These are phyloP conservation scores for Drosophila rubida DNA, from an alignment of 2,888 invertebrate genomes.

Conservation along the genomic window DNA sequence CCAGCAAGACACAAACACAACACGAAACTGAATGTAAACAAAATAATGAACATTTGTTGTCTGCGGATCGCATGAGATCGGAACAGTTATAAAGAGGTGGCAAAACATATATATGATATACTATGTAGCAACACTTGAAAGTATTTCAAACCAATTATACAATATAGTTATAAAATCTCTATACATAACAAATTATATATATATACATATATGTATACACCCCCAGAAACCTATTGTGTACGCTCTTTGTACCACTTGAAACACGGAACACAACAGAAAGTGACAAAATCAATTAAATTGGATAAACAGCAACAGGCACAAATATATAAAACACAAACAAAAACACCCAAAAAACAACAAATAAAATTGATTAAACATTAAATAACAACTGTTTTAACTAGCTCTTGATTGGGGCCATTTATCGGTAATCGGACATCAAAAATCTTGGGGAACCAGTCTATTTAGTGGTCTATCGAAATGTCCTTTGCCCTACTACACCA, in stretches of 20 bases:
- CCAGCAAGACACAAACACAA: background rate
- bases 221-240: conserved; percentile 50
- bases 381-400: background rate
- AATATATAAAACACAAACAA: conserved; percentile 45
- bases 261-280: conserved; percentile 46
- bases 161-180: conserved; percentile 62
- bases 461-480: too few species aligned
- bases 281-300: conserved; percentile 75
- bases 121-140: conserved; percentile 61
- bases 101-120: conserved; percentile 33
- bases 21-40: background rate
- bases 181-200: conserved; percentile 45
- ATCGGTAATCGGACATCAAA: too few species aligned
- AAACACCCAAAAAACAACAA: conserved; percentile 40
- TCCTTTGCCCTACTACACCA: too few species aligned
- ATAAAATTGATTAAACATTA: conserved; percentile 58
- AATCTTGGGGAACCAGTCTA: too few species aligned
- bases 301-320: conserved; percentile 60
- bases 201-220: conserved; percentile 61
- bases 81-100: conserved; percentile 43
- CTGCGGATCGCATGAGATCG: conserved; percentile 19
- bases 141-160: conserved; percentile 71
- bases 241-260: conserved; percentile 64
- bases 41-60: conserved; percentile 25
- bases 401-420: too few species aligned